These are phyloP conservation scores for Crotalus horridus DNA, from an alignment of 2,113 vertebrate species.

Conservation along the genomic window DNA sequence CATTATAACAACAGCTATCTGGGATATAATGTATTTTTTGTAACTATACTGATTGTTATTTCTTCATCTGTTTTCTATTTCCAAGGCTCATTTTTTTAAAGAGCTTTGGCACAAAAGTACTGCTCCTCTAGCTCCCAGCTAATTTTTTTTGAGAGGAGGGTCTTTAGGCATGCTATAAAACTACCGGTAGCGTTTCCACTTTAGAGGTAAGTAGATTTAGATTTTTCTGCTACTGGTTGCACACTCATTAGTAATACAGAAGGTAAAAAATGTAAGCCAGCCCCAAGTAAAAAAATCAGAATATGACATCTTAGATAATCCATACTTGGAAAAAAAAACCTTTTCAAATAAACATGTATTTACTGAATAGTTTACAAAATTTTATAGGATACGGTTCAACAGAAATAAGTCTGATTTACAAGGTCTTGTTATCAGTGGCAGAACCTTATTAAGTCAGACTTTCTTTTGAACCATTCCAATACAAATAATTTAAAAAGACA, in stretches of 20 bases:
- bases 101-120: slow-evolving; percentile 31
- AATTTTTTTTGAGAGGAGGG: neutral
- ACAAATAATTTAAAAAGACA: slow-evolving; percentile 5
- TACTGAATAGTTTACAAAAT: slow-evolving; percentile 34
- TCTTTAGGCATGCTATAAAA: neutral
- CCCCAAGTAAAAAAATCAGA: neutral
- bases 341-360: slow-evolving; percentile 35
- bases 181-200: neutral
- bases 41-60: accelerated
- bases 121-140: neutral
- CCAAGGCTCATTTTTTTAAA: accelerated
- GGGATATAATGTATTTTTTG: neutral
- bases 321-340: neutral
- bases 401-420: slow-evolving; percentile 35
- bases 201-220: neutral
- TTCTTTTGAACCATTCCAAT: neutral
- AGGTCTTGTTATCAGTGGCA: neutral
- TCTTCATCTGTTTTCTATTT: neutral
- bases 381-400: slow-evolving; percentile 17
- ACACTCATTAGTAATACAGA: accelerated
- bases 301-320: neutral
- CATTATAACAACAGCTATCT: slow-evolving; percentile 1
- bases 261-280: neutral
- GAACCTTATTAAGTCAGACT: neutral
- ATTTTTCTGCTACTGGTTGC: neutral